Evolutionary conservation across 1,140 invertebrate species (phyloP).

Genomic region (Musca domestica): DNA sequence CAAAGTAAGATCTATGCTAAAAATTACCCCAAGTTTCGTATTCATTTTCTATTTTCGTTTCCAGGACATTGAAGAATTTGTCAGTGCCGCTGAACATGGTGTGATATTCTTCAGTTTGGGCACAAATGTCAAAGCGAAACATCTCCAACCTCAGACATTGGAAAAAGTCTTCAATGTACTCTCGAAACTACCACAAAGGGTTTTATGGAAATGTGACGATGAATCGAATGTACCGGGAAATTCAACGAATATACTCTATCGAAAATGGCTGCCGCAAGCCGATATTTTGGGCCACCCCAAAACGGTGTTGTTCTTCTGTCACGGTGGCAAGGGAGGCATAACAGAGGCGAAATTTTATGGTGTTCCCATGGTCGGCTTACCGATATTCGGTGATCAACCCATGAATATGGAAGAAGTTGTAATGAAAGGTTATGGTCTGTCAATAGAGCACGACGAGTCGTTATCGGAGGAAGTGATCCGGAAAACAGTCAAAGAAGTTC

Average conservation of each 20-base stretch:
- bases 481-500: conserved; percentile 24
- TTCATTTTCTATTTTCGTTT: conserved; percentile 40
- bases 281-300: conserved; percentile 65
- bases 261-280: conserved; percentile 69
- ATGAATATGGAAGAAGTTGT: conserved; percentile 57
- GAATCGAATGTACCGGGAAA: conserved; percentile 42
- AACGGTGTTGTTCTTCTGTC: conserved; percentile 66
- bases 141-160: conserved; percentile 48
- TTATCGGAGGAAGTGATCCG: conserved; percentile 43
- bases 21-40: background rate
- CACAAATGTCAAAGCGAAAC: conserved; percentile 53
- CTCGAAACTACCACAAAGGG: conserved; percentile 50
- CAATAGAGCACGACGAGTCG: conserved; percentile 42
- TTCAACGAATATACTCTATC: conserved; percentile 61
- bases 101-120: conserved; percentile 64
- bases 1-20: background rate
- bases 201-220: conserved; percentile 62
- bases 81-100: conserved; percentile 55
- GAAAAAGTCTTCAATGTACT: conserved; percentile 54
- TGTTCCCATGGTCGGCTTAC: conserved; percentile 68
- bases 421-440: conserved; percentile 54
- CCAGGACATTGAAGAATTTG: conserved; percentile 35
- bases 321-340: conserved; percentile 68
- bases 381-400: conserved; percentile 64
- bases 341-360: conserved; percentile 69